These are phyloP conservation scores for Microplitis manilae DNA, from an alignment of 2,888 invertebrate genomes.

Conservation along the genomic window DNA sequence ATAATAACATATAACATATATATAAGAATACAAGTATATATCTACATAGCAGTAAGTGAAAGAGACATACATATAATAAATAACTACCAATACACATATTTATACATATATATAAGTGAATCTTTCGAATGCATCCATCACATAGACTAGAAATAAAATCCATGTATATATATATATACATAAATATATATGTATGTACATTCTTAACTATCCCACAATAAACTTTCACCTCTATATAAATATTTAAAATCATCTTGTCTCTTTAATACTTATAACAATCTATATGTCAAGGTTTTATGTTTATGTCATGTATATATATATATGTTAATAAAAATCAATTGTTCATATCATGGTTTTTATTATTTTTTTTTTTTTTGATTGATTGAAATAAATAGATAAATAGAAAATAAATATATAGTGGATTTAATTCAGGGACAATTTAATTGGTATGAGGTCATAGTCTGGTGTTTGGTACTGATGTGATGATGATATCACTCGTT, in stretches of 20 bases:
- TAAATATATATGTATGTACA: not conserved
- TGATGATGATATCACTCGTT: slow-evolving; percentile 20
- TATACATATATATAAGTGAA: not conserved
- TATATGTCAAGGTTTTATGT: slow-evolving; percentile 15
- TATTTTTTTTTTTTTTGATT: too few species aligned
- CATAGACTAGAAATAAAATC: not conserved
- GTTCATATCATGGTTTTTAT: too few species aligned
- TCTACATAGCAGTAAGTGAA: not conserved
- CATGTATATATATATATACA: not conserved
- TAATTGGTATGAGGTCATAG: slow-evolving; percentile 9
- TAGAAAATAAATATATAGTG: not conserved
- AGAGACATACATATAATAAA: not conserved
- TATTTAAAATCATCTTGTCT: slow-evolving; percentile 1
- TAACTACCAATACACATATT: not conserved
- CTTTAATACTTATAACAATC: not conserved
- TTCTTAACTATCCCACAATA: slow-evolving; percentile 8
- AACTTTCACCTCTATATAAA: slow-evolving; percentile 14
- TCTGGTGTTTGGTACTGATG: not conserved
- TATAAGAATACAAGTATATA: not conserved
- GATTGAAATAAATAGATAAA: not conserved
- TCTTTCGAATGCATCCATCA: not conserved
- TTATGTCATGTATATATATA: too few species aligned
- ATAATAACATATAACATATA: not conserved
- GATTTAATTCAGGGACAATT: slow-evolving; percentile 7
- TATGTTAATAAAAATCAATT: too few species aligned